phyloP scores from a whole-genome alignment of 2,888 invertebrate genomes.

The Drosophila anomelani region DNA sequence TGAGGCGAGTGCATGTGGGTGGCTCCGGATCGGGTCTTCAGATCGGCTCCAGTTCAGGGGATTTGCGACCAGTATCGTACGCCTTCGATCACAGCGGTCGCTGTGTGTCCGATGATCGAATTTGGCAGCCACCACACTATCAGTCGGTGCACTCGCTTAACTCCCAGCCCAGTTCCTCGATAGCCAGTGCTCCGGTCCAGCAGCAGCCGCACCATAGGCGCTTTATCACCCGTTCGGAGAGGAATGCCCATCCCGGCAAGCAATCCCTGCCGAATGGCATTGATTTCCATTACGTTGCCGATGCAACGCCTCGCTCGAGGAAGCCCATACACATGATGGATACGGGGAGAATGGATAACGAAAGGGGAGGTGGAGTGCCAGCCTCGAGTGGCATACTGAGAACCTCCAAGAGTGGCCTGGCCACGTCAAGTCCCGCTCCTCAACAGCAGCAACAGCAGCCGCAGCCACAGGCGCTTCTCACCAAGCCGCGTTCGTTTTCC shows the following conservation, averaged over 20 bases:
- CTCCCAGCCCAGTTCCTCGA: constrained; percentile 69
- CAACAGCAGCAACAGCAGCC: constrained; percentile 69
- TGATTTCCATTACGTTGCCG: constrained; percentile 89
- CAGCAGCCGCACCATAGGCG: constrained; percentile 68
- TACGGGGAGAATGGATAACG: constrained; percentile 53
- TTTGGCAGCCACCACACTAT: constrained; percentile 83
- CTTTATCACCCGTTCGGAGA: constrained; percentile 81
- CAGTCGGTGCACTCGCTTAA: constrained; percentile 82
- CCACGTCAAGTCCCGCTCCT: constrained; percentile 87
- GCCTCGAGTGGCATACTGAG: constrained; percentile 76
- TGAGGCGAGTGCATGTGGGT: constrained; percentile 86
- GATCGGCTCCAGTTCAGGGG: constrained; percentile 73
- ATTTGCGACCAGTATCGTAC: constrained; percentile 86
- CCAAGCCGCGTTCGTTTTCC: constrained; percentile 83
- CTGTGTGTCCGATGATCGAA: constrained; percentile 84
- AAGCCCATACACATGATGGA: constrained; percentile 89
- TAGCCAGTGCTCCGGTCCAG: constrained; percentile 58
- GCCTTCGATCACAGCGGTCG: constrained; percentile 85
- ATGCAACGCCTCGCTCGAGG: constrained; percentile 90
- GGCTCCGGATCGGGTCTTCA: constrained; percentile 42
- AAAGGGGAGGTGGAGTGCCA: constrained; percentile 32
- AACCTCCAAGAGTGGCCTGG: constrained; percentile 82
- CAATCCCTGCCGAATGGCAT: constrained; percentile 82
- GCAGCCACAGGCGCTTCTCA: constrained; percentile 61
- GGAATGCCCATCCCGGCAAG: constrained; percentile 80